Evolutionary conservation across 64 coral and sea anemone genomes (phyloP).

Genomic region (Acropora yongei): DNA sequence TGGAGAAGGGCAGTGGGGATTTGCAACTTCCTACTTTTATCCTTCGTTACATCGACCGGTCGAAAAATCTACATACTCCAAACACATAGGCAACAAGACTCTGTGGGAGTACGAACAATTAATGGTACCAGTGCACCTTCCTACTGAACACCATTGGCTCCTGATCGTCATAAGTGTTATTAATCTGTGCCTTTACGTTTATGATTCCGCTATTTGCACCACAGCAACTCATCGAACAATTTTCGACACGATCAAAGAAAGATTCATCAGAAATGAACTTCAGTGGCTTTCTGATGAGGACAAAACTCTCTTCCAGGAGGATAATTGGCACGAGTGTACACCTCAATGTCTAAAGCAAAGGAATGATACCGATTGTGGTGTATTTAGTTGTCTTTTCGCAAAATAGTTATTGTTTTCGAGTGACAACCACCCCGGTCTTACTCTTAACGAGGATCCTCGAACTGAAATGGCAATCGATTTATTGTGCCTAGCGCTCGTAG

Average conservation of each 20-base stretch:
- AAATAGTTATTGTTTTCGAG: background rate
- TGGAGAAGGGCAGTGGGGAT: background rate
- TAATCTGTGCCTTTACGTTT: too few species aligned
- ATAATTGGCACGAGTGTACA: background rate
- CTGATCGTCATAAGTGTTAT: too few species aligned
- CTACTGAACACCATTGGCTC: too few species aligned
- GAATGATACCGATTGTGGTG: background rate
- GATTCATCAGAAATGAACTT: constrained; percentile 10
- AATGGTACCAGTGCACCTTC: too few species aligned
- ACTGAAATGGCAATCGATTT: background rate
- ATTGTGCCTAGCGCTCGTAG: too few species aligned
- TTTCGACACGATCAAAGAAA: constrained; percentile 25
- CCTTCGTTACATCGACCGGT: background rate
- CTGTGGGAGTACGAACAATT: constrained; percentile 21
- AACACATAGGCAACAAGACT: background rate
- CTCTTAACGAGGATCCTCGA: background rate
- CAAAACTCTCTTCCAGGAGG: background rate
- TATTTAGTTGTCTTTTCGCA: background rate
- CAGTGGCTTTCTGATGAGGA: background rate
- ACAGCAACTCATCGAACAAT: background rate
- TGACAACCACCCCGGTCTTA: background rate
- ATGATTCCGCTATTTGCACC: too few species aligned
- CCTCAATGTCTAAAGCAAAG: background rate
- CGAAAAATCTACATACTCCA: constrained; percentile 29
- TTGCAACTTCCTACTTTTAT: background rate